A percentile compares a stretch with the other conserved stretches of the same genome.
These are phyloP conservation scores for Edolisoma coerulescens DNA, from an alignment of 2,113 vertebrate genomes.

Conservation along the genomic window DNA sequence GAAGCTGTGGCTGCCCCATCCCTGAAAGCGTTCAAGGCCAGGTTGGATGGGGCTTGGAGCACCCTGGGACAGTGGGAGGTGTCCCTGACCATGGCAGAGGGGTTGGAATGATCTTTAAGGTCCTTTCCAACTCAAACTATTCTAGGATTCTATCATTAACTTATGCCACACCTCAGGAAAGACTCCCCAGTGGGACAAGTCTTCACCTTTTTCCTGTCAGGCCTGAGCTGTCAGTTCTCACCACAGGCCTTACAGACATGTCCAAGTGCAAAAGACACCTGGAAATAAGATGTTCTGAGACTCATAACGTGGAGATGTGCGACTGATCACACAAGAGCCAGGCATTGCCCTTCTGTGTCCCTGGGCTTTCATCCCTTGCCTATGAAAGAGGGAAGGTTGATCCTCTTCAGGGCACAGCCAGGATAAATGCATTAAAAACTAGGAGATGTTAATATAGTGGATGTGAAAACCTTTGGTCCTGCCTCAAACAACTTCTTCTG, in stretches of 20 bases:
- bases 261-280: not conserved
- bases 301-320: not conserved
- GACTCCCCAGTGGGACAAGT: not conserved
- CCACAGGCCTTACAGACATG: not conserved
- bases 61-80: not conserved
- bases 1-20: not conserved
- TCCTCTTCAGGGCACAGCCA: not conserved
- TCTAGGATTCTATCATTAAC: not conserved
- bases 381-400: not conserved
- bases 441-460: not conserved
- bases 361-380: accelerated
- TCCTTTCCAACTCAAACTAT: not conserved
- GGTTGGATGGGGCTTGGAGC: accelerated
- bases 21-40: not conserved
- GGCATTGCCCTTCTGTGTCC: not conserved
- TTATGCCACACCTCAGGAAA: not conserved
- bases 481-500: not conserved
- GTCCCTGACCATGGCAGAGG: not conserved
- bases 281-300: not conserved
- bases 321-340: not conserved
- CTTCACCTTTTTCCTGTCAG: not conserved
- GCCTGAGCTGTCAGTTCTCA: not conserved
- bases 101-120: not conserved
- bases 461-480: not conserved
- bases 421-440: not conserved